Base-by-base conservation (phyloP, 2,113 vertebrate genomes). In the Dasypus novemcinctus region DNA sequence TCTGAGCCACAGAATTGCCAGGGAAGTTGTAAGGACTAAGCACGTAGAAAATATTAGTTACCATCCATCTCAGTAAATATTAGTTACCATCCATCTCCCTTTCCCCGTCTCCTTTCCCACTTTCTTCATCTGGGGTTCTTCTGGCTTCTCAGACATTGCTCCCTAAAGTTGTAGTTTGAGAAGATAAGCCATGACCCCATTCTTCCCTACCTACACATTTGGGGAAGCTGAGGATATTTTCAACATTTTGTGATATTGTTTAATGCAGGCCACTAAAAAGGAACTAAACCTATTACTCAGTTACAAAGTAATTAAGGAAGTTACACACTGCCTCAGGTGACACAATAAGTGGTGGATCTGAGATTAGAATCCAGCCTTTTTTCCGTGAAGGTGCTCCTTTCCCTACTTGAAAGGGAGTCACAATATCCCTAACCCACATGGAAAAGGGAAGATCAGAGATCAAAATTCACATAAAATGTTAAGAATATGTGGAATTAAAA, bases 241-340 rank as follows among this genome's bases (percentile, higher is more conserved):
- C 64, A 96, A 93, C n/a, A 91, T 69, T 69, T 4, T 84, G n/a
- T 93, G 63, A 71, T 74, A 79, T 46, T 96, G 7, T 79, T 90
- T 90, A 59, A 87, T 90, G 64, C 38, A 83, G 64, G 29, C 54
- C 78, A 80, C 54, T 68, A 20, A 83, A 96, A 91, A 87, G 72
- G 31, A 94, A 74, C 23, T 61, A 93, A 91, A 93, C 13, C 38
- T 78, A 61, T 78, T 83, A 82, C 21, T 87, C 76, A 93, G 52
- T 63, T 84, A 64, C 33, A 76, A 43, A 74, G 52, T 81, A 86
- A 71, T 8, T 46, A 2, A 76, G 52, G 21, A 87, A 52, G 23
- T 92, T 84, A 90, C 43, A 86, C n/a, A 87, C 18, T 43, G 29
- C 52, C 63, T 87, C n/a, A 13, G 49, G 80, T 90, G 54, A 76